Evolutionary conservation across 2,797 vertebrate genomes (phyloP).

Genomic region (Acanthornis magna): DNA sequence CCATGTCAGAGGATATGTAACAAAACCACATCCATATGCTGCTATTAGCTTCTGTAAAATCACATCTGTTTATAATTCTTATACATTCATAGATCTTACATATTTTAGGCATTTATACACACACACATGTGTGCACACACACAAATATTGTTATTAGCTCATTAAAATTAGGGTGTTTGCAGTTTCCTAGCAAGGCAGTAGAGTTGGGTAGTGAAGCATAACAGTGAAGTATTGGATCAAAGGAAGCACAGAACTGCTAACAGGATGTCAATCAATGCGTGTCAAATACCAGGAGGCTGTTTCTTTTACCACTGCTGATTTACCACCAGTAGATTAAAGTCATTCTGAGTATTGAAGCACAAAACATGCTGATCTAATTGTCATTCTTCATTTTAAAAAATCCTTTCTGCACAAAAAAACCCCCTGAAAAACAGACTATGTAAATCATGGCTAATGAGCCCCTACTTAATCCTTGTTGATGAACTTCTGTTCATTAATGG

Average conservation of each 20-base stretch:
- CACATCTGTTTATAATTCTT: not conserved
- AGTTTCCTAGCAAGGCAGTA: not conserved
- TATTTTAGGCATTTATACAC: not conserved
- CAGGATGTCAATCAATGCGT: not conserved
- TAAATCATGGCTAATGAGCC: slow-evolving; percentile 50
- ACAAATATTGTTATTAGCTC: not conserved
- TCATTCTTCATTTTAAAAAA: slow-evolving; percentile 40
- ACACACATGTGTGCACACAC: not conserved
- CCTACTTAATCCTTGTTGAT: not conserved
- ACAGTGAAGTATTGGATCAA: not conserved
- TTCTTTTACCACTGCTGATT: not conserved
- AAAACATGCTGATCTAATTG: not conserved
- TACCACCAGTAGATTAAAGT: not conserved
- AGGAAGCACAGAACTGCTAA: not conserved
- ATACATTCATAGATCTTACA: not conserved
- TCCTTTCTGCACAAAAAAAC: not conserved
- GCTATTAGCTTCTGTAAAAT: not conserved
- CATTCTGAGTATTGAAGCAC: not conserved
- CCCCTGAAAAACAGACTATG: not conserved
- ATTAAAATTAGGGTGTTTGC: not conserved
- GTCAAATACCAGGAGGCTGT: not conserved
- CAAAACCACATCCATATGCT: not conserved
- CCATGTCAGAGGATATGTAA: not conserved
- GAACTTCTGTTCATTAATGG: not conserved
- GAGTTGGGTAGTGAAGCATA: not conserved